A percentile compares a stretch with the other conserved stretches of the same genome.
phyloP scores from a whole-genome alignment of 2,113 vertebrate genomes.

The Emydocephalus ijimae region DNA sequence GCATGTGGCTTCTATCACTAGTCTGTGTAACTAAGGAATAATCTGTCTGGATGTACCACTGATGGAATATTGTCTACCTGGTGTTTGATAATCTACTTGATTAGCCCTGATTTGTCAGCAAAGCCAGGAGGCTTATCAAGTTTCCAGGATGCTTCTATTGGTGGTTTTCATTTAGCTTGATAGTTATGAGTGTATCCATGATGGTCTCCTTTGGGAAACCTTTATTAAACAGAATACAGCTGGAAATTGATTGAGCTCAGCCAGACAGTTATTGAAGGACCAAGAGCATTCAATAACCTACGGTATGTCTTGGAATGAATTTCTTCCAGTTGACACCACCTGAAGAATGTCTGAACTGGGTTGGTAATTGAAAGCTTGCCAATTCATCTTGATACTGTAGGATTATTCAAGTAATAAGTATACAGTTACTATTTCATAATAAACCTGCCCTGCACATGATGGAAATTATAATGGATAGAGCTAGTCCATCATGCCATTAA shows the following conservation, averaged over 20 bases:
- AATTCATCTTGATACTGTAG: constrained; percentile 2
- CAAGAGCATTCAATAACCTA: neutral
- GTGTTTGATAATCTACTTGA: neutral
- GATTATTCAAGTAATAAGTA: neutral
- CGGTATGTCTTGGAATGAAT: neutral
- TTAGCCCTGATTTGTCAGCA: neutral
- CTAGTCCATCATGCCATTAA: neutral
- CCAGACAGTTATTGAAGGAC: neutral
- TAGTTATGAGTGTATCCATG: neutral
- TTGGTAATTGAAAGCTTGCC: constrained; percentile 7
- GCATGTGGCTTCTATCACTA: neutral
- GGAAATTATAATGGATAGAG: neutral
- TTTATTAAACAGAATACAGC: neutral
- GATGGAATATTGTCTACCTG: neutral
- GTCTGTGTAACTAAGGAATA: neutral
- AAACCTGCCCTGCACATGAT: neutral
- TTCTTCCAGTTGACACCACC: neutral
- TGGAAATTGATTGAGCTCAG: neutral
- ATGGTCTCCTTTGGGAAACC: neutral
- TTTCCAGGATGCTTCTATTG: neutral
- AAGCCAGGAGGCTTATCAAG: neutral
- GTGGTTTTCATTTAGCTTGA: neutral
- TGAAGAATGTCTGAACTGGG: neutral
- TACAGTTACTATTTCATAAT: neutral
- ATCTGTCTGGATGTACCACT: neutral